Evolutionary conservation across 2,113 vertebrate species (phyloP).

Genomic region (Pterocles orientalis): DNA sequence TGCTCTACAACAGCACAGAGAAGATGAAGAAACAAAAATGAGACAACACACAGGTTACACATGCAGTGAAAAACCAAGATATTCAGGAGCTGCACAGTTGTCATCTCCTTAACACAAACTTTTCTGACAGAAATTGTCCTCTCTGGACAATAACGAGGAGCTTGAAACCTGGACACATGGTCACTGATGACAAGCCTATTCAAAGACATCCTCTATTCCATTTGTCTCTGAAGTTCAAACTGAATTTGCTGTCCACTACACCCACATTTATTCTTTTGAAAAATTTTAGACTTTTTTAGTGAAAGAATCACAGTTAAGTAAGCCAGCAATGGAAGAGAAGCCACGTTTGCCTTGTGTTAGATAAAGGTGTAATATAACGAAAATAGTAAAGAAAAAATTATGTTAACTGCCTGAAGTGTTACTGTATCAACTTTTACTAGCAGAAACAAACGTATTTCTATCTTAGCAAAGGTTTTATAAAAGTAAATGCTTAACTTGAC

Average conservation of each 20-base stretch:
- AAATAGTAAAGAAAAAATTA: not conserved
- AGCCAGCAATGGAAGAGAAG: not conserved
- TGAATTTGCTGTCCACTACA: not conserved
- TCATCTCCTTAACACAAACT: not conserved
- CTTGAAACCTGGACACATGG: not conserved
- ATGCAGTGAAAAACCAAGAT: not conserved
- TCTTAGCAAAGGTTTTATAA: not conserved
- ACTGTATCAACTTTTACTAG: not conserved
- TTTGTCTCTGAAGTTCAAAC: not conserved
- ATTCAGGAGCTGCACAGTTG: not conserved
- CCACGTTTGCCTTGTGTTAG: not conserved
- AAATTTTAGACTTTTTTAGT: not conserved
- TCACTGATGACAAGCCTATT: not conserved
- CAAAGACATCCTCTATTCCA: not conserved
- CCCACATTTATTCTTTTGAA: not conserved
- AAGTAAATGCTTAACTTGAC: not conserved
- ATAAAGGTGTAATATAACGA: not conserved
- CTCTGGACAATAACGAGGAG: not conserved
- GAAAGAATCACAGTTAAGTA: not conserved
- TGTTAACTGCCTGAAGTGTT: not conserved
- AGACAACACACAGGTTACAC: not conserved
- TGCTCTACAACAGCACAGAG: not conserved
- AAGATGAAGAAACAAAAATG: not conserved
- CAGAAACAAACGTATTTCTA: not conserved
- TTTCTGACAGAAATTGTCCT: not conserved